These are phyloP conservation scores for Agrypnia vestita DNA, from an alignment of 1,140 invertebrate species.

Conservation along the genomic window DNA sequence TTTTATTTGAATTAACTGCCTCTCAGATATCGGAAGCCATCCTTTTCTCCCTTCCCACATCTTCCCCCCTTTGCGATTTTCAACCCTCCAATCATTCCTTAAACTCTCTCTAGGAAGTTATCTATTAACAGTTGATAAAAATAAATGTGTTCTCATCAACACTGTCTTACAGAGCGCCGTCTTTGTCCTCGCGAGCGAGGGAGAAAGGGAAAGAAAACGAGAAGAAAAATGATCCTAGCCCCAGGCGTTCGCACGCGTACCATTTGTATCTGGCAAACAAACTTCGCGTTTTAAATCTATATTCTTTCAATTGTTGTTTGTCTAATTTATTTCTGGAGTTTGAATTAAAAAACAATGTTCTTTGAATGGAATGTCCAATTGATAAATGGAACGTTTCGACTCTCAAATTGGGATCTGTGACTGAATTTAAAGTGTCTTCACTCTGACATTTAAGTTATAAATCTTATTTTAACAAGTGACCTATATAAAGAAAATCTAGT, in stretches of 20 bases:
- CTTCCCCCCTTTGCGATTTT: neutral
- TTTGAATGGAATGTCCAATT: constrained; percentile 48
- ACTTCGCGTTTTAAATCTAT: no score
- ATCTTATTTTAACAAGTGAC: neutral
- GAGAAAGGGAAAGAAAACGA: neutral
- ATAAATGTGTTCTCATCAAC: constrained; percentile 59
- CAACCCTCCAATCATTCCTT: neutral
- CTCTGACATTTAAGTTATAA: constrained; percentile 10
- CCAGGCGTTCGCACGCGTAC: neutral
- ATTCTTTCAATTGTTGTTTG: no score
- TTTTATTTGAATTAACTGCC: no score
- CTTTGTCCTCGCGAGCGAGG: neutral
- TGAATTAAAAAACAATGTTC: neutral
- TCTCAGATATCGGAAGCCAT: no score
- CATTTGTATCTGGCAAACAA: no score
- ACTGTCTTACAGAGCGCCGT: constrained; percentile 27
- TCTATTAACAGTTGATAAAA: constrained; percentile 60
- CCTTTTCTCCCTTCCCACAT: neutral
- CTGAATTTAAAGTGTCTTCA: constrained; percentile 19
- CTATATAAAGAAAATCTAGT: no score
- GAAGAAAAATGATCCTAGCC: constrained; percentile 46
- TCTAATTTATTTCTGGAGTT: neutral
- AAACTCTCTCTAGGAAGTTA: constrained; percentile 38
- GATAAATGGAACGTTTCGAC: constrained; percentile 46
- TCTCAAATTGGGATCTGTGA: constrained; percentile 14